These are phyloP conservation scores for Chrysemys picta DNA, from an alignment of 2,113 vertebrate species.

Conservation along the genomic window DNA sequence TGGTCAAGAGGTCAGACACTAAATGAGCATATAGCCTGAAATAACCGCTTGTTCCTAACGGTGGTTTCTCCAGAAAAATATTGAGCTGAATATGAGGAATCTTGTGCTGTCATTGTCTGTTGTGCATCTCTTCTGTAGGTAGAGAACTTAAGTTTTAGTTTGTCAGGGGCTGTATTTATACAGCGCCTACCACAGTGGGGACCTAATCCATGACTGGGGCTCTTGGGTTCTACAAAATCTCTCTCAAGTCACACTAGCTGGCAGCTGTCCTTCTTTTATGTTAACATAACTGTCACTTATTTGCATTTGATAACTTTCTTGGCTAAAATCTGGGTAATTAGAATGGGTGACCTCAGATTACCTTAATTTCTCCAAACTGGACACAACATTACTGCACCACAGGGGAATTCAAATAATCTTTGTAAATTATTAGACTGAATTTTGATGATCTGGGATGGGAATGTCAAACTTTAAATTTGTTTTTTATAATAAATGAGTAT, in stretches of 20 bases:
- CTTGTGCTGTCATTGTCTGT: neutral
- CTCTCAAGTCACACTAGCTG: neutral
- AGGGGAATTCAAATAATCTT: neutral
- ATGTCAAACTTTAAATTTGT: neutral
- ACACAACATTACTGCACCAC: neutral
- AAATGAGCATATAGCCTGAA: neutral
- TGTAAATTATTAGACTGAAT: neutral
- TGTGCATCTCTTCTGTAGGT: neutral
- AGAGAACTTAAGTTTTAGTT: neutral
- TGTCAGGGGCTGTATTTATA: neutral
- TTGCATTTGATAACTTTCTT: neutral
- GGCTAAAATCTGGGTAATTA: neutral
- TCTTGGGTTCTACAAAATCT: neutral
- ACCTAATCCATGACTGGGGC: neutral
- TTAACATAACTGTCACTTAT: neutral
- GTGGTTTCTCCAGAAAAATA: neutral
- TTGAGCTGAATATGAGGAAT: neutral
- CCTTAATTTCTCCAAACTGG: neutral
- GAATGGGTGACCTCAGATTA: neutral
- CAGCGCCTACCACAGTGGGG: neutral
- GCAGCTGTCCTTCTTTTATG: neutral
- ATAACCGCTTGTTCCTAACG: neutral
- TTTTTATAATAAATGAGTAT: neutral
- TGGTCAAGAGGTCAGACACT: neutral
- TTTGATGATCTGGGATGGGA: neutral